Conservation (phyloP, 1,140 invertebrate species). For the Drosophila melanica region DNA sequence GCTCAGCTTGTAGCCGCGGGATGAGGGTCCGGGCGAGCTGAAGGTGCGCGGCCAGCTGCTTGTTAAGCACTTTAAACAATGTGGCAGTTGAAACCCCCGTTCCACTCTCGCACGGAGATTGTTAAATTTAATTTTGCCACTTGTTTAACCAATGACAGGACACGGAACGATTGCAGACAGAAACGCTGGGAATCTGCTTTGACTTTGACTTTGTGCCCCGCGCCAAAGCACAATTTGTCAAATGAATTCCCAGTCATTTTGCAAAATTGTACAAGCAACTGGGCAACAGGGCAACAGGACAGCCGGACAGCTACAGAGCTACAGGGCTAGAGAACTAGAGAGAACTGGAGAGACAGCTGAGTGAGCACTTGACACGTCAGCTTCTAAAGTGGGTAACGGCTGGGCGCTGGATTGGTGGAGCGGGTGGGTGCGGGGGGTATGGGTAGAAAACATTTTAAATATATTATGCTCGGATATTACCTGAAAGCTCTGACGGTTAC, state of each 20-base stretch:
- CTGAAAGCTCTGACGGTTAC: slow-evolving; percentile 30
- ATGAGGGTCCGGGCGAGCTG: neutral
- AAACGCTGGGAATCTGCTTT: slow-evolving; percentile 38
- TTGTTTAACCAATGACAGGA: slow-evolving; percentile 78
- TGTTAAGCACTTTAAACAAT: slow-evolving; percentile 82
- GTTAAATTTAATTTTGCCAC: slow-evolving; percentile 82
- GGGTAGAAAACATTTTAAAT: slow-evolving; percentile 68
- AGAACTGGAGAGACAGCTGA: slow-evolving; percentile 20
- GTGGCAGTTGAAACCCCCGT: slow-evolving; percentile 21
- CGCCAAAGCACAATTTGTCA: slow-evolving; percentile 71
- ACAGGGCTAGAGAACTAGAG: neutral
- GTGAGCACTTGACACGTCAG: slow-evolving; percentile 61
- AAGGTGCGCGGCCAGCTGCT: slow-evolving; percentile 36
- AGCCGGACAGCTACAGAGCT: slow-evolving; percentile 4
- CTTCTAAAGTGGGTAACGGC: slow-evolving; percentile 31
- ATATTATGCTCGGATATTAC: slow-evolving; percentile 63
- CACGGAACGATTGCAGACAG: slow-evolving; percentile 61
- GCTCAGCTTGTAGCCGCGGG: slow-evolving; percentile 25
- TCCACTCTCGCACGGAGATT: slow-evolving; percentile 38
- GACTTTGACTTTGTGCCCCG: slow-evolving; percentile 27
- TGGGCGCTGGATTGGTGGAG: neutral
- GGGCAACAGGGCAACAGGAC: neutral
- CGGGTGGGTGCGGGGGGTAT: slow-evolving; percentile 20
- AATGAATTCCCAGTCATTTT: slow-evolving; percentile 78
- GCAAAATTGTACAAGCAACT: slow-evolving; percentile 70